Base-by-base conservation (phyloP, 2,113 vertebrate genomes). In the Myotis yumanensis region DNA sequence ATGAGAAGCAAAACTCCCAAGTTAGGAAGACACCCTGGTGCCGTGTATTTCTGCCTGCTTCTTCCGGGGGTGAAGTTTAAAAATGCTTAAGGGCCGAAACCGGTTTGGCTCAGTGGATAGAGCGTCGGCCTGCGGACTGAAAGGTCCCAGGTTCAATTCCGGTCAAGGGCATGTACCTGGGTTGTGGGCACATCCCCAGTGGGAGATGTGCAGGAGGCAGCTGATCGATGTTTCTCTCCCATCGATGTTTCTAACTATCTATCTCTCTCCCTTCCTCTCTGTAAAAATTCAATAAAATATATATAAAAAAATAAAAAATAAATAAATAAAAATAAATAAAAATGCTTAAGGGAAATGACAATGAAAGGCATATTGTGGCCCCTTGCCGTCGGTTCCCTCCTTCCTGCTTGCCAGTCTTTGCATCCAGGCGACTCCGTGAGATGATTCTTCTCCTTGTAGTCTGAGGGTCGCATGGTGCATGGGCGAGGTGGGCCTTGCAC, bases 381-480 rank as follows among this genome's bases (percentile, higher is more conserved):
- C 18, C 54, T 66, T 0, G 0, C 11, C 18, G 0, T 30, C 95
- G 87, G 22, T 35, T n/a, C 48, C 25, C n/a, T 86, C 48, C 0
- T 82, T 93, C 16, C 84, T 84, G 22, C 90, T 69, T 73, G 40
- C 66, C 28, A 80, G 68, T 86, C 85, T 96, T 75, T 93, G 20
- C 77, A 35, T 85, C 73, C 46, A 46, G 92, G 54, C 96, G 91
- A 52, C 11, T 86, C 30, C 9, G 54, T 80, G 92, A 68, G 76
- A 43, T 91, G n/a, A 80, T 94, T 89, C 76, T 71, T 94, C 32
- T 23, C 54, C 37, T 51, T 35, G 18, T 14, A 86, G 59, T 35
- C 18, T 68, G 32, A 57, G 85, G 90, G 93, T 37, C 80, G 23
- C 68, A 15, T 93, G 57, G 93, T 96, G 96, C 97, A n/a, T 51